Evolutionary conservation across 2,797 vertebrate genomes (phyloP).

Genomic region (Fistularia commersonii): DNA sequence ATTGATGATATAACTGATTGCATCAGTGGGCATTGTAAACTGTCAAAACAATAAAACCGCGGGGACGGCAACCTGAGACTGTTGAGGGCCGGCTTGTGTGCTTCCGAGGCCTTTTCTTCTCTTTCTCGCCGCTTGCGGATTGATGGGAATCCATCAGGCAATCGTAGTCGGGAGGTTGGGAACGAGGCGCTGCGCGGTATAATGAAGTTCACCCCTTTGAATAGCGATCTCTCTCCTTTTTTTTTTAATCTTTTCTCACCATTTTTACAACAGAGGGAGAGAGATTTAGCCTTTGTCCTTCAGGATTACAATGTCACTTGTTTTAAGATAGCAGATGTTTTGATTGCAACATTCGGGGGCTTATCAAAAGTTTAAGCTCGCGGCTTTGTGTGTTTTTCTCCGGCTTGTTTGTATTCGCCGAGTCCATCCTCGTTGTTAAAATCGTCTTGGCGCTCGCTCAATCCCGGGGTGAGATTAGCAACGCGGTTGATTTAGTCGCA

Average conservation of each 20-base stretch:
- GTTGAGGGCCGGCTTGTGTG: conserved; percentile 65
- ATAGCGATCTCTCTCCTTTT: conserved; percentile 68
- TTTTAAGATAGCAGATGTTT: conserved; percentile 83
- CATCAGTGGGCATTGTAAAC: conserved; percentile 76
- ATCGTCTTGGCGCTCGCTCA: conserved; percentile 70
- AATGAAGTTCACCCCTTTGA: conserved; percentile 78
- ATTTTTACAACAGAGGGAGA: conserved; percentile 53
- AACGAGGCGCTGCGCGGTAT: conserved; percentile 73
- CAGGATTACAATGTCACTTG: conserved; percentile 83
- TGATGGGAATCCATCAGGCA: conserved; percentile 66
- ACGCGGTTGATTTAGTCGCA: conserved; percentile 52
- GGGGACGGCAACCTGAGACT: conserved; percentile 76
- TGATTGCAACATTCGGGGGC: conserved; percentile 71
- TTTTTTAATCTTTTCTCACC: conserved; percentile 57
- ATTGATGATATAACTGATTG: conserved; percentile 82
- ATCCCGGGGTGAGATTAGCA: conserved; percentile 69
- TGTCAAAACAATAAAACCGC: conserved; percentile 76
- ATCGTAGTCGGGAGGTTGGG: conserved; percentile 67
- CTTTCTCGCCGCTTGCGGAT: conserved; percentile 56
- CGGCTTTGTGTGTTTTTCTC: conserved; percentile 64
- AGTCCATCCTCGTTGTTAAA: conserved; percentile 60
- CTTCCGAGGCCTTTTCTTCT: conserved; percentile 64
- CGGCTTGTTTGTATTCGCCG: conserved; percentile 56
- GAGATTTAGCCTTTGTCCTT: conserved; percentile 79
- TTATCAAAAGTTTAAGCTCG: conserved; percentile 79